Percentiles rank a stretch among this genome's conserved stretches.
Conservation (phyloP, 2,888 invertebrate species). For the Ligdia adustata region DNA sequence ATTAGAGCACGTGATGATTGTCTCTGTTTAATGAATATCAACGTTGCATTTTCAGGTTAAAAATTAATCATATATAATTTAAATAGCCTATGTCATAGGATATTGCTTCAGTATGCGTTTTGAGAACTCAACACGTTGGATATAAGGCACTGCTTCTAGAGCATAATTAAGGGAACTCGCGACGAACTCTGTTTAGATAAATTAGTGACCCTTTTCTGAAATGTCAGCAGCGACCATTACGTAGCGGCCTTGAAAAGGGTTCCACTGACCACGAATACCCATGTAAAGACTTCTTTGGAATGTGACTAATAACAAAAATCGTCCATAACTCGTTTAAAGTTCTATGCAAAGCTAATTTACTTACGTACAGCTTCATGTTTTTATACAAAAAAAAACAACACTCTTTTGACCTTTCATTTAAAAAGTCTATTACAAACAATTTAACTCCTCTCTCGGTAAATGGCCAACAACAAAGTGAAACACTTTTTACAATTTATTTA, state of each 20-base stretch:
- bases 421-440: neutral
- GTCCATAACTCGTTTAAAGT: neutral
- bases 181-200: constrained; percentile 74
- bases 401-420: too few relatives aligned
- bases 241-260: constrained; percentile 67
- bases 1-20: too few relatives aligned
- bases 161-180: constrained; percentile 73
- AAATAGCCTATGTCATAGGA: too few relatives aligned
- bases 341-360: too few relatives aligned
- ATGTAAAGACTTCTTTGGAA: constrained; percentile 50
- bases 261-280: constrained; percentile 43
- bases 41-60: too few relatives aligned
- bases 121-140: neutral
- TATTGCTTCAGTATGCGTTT: neutral
- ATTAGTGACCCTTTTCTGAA: constrained; percentile 80
- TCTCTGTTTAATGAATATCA: too few relatives aligned
- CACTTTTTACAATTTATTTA: constrained; percentile 17
- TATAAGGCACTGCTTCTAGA: constrained; percentile 41
- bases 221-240: constrained; percentile 74
- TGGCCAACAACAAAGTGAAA: neutral
- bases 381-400: too few relatives aligned
- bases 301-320: constrained; percentile 23
- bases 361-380: too few relatives aligned
- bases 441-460: neutral
- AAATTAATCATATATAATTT: too few relatives aligned